A percentile compares a stretch with the other conserved stretches of the same genome.
These are phyloP conservation scores for Oryzias melastigma DNA, from an alignment of 2,113 vertebrate species.

Conservation along the genomic window DNA sequence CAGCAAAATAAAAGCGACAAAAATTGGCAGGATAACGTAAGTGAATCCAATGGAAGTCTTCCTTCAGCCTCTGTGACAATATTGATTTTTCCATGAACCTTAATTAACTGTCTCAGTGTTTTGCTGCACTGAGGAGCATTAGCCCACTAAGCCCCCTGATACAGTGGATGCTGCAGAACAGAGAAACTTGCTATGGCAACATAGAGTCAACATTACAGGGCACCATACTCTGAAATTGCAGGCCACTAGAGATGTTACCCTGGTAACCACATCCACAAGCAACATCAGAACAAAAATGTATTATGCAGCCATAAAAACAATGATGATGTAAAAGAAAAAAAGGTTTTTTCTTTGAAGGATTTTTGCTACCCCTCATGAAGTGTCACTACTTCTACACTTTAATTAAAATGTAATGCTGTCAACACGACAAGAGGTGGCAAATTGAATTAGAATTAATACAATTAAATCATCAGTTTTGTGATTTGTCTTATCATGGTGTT, in stretches of 20 bases:
- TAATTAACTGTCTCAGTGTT: slow-evolving; percentile 64
- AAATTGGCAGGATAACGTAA: slow-evolving; percentile 13
- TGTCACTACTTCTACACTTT: too few species aligned
- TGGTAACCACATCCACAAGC: slow-evolving; percentile 73
- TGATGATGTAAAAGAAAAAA: slow-evolving; percentile 9
- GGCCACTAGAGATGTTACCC: slow-evolving; percentile 76
- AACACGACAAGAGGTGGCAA: slow-evolving; percentile 11
- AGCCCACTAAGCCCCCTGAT: slow-evolving; percentile 45
- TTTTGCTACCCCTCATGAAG: too few species aligned
- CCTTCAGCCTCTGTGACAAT: slow-evolving; percentile 47
- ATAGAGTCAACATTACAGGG: slow-evolving; percentile 61
- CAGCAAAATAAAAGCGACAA: slow-evolving; percentile 10
- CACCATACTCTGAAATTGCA: slow-evolving; percentile 67
- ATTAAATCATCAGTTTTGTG: slow-evolving; percentile 26
- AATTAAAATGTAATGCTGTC: background rate
- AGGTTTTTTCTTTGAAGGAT: background rate
- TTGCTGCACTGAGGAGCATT: slow-evolving; percentile 48
- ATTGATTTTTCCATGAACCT: slow-evolving; percentile 62
- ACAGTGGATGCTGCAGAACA: slow-evolving; percentile 38
- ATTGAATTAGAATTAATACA: background rate
- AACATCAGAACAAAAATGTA: slow-evolving; percentile 49
- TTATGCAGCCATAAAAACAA: slow-evolving; percentile 46
- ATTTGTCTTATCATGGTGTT: slow-evolving; percentile 18
- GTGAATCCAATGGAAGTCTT: slow-evolving; percentile 32
- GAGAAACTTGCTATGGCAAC: slow-evolving; percentile 63